These are phyloP conservation scores for Cylindroiulus punctatus DNA, from an alignment of 2,888 invertebrate species.

Conservation along the genomic window DNA sequence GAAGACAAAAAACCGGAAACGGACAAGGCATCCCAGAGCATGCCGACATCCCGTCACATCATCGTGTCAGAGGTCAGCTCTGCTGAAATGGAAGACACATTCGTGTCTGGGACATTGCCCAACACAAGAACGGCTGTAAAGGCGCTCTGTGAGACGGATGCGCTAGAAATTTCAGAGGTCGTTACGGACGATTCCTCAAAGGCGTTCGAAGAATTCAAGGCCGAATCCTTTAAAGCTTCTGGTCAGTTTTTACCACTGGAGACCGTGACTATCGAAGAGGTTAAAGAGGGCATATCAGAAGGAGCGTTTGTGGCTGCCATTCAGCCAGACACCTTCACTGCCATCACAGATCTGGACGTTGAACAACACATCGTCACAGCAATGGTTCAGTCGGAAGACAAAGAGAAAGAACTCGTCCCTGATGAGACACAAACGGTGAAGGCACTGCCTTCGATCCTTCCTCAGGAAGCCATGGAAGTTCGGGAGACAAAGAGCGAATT, in stretches of 20 bases:
- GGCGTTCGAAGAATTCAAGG: constrained; percentile 36
- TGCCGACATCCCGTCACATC: constrained; percentile 63
- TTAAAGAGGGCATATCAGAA: constrained; percentile 59
- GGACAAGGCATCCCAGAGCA: constrained; percentile 40
- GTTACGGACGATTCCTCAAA: constrained; percentile 51
- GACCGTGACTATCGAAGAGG: constrained; percentile 57
- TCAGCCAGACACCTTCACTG: constrained; percentile 52
- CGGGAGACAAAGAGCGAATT: constrained; percentile 51
- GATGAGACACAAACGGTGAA: not conserved
- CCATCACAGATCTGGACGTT: constrained; percentile 36
- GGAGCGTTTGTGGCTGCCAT: constrained; percentile 58
- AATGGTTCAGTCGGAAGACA: constrained; percentile 48
- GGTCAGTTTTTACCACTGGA: constrained; percentile 52
- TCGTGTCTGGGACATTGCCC: constrained; percentile 55
- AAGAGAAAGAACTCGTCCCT: constrained; percentile 39
- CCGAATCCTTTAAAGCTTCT: constrained; percentile 24
- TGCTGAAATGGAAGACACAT: constrained; percentile 71
- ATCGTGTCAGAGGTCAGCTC: constrained; percentile 73
- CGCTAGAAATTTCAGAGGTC: constrained; percentile 57
- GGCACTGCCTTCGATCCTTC: not conserved
- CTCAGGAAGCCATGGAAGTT: constrained; percentile 57
- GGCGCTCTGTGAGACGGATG: constrained; percentile 56
- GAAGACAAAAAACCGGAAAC: not conserved
- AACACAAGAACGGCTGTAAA: constrained; percentile 51
- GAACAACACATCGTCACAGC: constrained; percentile 39